Percentiles rank a stretch among this genome's conserved stretches.
phyloP scores from a whole-genome alignment of 2,797 vertebrate genomes.

The Anas acuta region DNA sequence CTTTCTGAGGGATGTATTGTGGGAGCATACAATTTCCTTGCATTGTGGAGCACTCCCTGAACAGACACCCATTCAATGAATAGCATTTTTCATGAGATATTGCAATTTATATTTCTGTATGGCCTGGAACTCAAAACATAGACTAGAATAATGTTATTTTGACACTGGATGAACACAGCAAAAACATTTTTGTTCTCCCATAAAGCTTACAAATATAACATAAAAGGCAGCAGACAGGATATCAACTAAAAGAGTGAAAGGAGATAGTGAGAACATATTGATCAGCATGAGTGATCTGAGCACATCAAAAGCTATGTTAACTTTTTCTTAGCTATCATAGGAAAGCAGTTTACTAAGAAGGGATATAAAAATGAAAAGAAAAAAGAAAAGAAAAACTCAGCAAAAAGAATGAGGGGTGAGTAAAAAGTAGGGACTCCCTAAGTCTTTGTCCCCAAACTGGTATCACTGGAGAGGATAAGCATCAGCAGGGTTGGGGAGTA shows the following conservation, averaged over 20 bases:
- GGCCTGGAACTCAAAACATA: background rate
- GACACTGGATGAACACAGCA: background rate
- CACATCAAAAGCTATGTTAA: background rate
- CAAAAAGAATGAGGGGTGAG: background rate
- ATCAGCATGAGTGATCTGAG: constrained; percentile 6
- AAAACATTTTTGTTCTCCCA: background rate
- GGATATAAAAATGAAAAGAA: background rate
- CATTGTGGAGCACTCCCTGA: background rate
- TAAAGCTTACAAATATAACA: constrained; percentile 24
- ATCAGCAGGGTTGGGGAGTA: background rate
- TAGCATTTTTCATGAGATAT: background rate
- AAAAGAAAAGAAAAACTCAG: background rate
- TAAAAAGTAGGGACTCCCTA: rapidly evolving
- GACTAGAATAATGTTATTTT: background rate
- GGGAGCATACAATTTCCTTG: background rate
- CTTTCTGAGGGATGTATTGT: background rate
- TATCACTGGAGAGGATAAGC: rapidly evolving
- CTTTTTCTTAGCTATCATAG: constrained; percentile 4
- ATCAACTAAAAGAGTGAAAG: background rate
- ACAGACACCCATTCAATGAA: background rate
- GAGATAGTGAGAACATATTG: background rate
- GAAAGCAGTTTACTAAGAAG: background rate
- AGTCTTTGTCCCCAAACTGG: background rate
- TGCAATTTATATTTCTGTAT: background rate
- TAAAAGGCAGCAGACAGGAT: background rate